Evolutionary conservation across 1,140 invertebrate species (phyloP), one percentile per base, ranked within the genome.

Genomic region (Arctopsyche grandis): DNA sequence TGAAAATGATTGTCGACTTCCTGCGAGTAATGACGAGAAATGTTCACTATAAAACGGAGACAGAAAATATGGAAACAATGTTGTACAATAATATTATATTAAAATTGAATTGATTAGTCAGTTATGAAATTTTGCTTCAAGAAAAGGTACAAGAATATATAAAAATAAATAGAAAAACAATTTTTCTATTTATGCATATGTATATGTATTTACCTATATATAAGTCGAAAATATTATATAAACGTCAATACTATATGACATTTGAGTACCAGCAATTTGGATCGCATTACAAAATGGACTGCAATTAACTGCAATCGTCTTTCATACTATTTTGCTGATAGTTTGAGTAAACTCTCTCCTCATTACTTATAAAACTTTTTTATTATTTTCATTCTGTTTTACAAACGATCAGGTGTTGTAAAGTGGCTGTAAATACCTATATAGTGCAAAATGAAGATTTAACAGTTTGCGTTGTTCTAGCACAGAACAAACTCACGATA

Each of bases 1-100:
- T 69, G 63, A 69, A 69, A 69, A 77, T 46, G 75, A 77, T 77
- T 66, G 60, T 69, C 22, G 75, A 46, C 75, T 77, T 77, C 75
- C 75, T 66, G 44, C 21, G 22, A 22, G 52, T 56, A 56, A 74
- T 74, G 29, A 38, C 29, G 29, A 38, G 29, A 1, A 7, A 38
- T 24, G 24, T 26, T 22, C 24, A 12, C 63, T 5, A 52, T 4
- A 3, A 12, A 52, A 14, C 16, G 48, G 12, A 12, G 48, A 52
- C 16, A 14, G 48, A 12, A 52, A 52, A 52, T 52, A 52, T 52
- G 10, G 12, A 16, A 52, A 52, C 16, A 52, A 52, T 52, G 12
- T 38, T 38, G 29, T 38, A n/a, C 29, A 38, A 10, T 46, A 46
- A 46, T 46, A 46, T 7, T 7, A 46, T 46, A 12, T 10, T 52